These are phyloP conservation scores for Allygus modestus DNA, from an alignment of 2,888 invertebrate species.

Conservation along the genomic window DNA sequence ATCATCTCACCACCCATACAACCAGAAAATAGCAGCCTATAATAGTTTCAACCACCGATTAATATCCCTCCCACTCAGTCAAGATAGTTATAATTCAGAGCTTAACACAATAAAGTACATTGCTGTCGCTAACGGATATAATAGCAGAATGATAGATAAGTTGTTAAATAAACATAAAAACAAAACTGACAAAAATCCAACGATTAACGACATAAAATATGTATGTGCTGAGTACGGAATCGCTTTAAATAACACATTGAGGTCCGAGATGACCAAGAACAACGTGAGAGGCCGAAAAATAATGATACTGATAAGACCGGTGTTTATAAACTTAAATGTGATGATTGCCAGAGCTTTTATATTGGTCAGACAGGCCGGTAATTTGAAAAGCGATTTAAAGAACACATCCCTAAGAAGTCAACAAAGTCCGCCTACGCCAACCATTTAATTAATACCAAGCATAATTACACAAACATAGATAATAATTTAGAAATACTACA, in stretches of 20 bases:
- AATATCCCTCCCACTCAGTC: neutral
- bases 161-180: neutral
- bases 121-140: neutral
- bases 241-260: neutral
- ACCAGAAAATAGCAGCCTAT: constrained; percentile 10
- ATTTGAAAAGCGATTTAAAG: neutral
- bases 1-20: constrained; percentile 19
- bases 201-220: neutral
- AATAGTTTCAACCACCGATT: neutral
- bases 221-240: neutral
- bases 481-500: constrained; percentile 2
- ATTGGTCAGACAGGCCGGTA: neutral
- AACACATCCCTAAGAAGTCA: constrained; percentile 15
- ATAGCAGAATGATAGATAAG: neutral
- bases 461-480: neutral
- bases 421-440: constrained; percentile 22
- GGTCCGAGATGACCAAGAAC: neutral
- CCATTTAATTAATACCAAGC: neutral
- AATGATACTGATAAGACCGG: neutral
- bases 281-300: neutral
- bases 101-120: neutral
- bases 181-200: neutral
- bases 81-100: neutral
- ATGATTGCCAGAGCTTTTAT: constrained; percentile 5
- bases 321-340: neutral